phyloP scores from a whole-genome alignment of 2,113 vertebrate species.

The Mystacornis crossleyi region DNA sequence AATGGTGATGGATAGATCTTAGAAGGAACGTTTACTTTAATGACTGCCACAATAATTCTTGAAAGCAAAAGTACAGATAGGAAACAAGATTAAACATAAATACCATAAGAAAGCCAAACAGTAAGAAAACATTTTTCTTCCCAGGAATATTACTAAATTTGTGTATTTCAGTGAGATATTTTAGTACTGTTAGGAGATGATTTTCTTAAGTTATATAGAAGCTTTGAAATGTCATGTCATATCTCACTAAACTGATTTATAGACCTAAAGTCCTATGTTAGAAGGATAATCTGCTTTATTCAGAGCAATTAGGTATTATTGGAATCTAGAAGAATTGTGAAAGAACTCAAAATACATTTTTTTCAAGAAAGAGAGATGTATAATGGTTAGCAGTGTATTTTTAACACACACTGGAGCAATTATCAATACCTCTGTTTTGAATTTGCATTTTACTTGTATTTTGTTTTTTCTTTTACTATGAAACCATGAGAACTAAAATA shows the following conservation, averaged over 20 bases:
- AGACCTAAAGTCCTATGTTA: neutral
- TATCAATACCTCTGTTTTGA: neutral
- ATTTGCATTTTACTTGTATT: neutral
- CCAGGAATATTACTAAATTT: neutral
- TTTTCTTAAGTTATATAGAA: neutral
- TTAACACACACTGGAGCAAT: neutral
- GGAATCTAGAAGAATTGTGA: neutral
- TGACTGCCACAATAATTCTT: neutral
- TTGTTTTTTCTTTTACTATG: neutral
- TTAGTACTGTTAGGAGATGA: neutral
- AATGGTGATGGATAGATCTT: neutral
- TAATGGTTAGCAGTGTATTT: neutral
- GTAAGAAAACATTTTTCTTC: neutral
- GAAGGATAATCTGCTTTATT: neutral
- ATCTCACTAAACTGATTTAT: neutral
- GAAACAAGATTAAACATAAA: neutral
- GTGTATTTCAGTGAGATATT: neutral
- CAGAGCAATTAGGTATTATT: neutral
- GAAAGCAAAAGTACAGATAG: neutral
- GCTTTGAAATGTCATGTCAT: neutral
- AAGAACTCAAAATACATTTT: neutral
- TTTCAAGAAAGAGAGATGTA: neutral
- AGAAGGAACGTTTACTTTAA: neutral
- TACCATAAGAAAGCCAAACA: neutral
- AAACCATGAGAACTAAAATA: neutral